Percentiles rank a stretch among this genome's conserved stretches.
Evolutionary conservation across 2,797 vertebrate species (phyloP).

Genomic region (Chelidonichthys spinosus): DNA sequence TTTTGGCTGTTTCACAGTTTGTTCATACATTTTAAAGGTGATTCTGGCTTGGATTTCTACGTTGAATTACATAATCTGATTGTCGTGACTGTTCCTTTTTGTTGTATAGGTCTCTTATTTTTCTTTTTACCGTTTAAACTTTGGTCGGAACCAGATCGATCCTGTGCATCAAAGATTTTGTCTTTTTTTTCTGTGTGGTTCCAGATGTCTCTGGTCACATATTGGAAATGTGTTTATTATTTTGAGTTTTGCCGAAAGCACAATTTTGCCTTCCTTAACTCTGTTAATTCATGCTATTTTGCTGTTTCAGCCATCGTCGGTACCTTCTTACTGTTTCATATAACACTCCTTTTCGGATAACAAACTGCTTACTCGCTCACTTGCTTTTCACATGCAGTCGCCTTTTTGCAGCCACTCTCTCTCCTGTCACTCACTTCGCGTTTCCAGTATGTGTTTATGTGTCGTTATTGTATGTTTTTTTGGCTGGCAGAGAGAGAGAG

Average conservation of each 20-base stretch:
- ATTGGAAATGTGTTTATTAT: neutral
- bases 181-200: neutral
- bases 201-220: neutral
- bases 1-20: constrained; percentile 8
- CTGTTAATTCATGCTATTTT: neutral
- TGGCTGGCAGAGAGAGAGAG: constrained; percentile 40
- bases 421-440: constrained; percentile 16
- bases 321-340: neutral
- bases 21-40: neutral
- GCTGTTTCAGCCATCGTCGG: neutral
- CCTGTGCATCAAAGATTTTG: neutral
- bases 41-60: neutral
- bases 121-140: constrained; percentile 4
- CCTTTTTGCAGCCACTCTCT: constrained; percentile 19
- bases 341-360: neutral
- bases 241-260: neutral
- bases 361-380: neutral
- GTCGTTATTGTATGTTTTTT: constrained; percentile 50
- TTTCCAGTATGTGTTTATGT: constrained; percentile 35
- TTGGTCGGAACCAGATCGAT: neutral
- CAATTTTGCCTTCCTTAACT: neutral
- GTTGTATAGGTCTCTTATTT: neutral
- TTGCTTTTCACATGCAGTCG: neutral
- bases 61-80: neutral
- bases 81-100: neutral